Evolutionary conservation across 2,888 invertebrate genomes (phyloP).

Genomic region (Drosophila ezoana): DNA sequence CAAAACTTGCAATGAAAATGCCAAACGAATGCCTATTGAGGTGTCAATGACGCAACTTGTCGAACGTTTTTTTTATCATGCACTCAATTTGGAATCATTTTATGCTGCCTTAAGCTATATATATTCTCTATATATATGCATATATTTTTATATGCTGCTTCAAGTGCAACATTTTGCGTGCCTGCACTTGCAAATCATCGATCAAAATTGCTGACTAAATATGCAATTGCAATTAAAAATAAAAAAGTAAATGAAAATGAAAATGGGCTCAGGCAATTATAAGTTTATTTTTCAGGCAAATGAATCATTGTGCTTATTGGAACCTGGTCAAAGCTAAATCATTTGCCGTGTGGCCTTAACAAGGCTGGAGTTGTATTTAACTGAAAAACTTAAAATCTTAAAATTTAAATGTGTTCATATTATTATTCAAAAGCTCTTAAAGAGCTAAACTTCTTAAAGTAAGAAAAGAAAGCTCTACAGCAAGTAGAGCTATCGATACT

Average conservation of each 20-base stretch:
- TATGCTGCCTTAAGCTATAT: conserved; percentile 24
- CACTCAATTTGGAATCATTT: conserved; percentile 27
- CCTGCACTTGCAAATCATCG: conserved; percentile 24
- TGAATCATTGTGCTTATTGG: conserved; percentile 10
- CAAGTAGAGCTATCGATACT: too few relatives aligned
- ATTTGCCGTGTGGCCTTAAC: conserved; percentile 20
- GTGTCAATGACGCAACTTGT: conserved; percentile 38
- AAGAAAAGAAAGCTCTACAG: too few relatives aligned
- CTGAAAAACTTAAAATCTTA: too few relatives aligned
- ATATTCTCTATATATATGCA: conserved; percentile 6
- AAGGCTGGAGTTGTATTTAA: conserved; percentile 7
- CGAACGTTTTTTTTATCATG: conserved; percentile 12
- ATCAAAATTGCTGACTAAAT: conserved; percentile 28
- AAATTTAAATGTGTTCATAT: neutral
- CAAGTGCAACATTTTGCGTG: conserved; percentile 51
- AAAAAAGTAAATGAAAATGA: neutral
- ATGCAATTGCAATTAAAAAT: conserved; percentile 30
- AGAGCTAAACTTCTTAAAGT: too few relatives aligned
- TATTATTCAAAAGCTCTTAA: neutral
- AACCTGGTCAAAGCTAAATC: conserved; percentile 46
- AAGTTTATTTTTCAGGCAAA: conserved; percentile 3
- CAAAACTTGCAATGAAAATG: conserved; percentile 37
- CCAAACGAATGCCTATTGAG: conserved; percentile 40
- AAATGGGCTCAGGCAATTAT: conserved; percentile 33
- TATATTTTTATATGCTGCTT: conserved; percentile 10